Conservation (phyloP, 2,113 vertebrate genomes). For the Noctilio leporinus region DNA sequence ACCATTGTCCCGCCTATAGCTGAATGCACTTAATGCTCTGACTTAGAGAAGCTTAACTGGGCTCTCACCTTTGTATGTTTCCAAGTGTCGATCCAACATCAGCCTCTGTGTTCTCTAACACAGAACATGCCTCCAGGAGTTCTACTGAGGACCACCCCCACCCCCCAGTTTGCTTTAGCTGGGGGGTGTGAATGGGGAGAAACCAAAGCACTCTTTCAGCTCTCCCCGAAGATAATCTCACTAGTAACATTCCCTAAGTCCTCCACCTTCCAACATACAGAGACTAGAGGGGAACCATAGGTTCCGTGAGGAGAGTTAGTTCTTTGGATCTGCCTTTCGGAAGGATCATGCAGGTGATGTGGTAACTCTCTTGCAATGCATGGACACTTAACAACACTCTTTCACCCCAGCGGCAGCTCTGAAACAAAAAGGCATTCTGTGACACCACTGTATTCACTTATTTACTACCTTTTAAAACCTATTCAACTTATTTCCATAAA, state of each 20-base stretch:
- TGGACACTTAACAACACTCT: background rate
- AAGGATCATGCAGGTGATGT: background rate
- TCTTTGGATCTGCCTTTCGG: background rate
- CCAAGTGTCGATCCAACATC: background rate
- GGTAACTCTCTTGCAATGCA: background rate
- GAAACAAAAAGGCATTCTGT: background rate
- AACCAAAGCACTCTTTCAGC: background rate
- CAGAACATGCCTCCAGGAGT: background rate
- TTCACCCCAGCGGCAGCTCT: background rate
- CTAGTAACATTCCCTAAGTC: background rate
- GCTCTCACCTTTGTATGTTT: background rate
- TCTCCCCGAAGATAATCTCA: background rate
- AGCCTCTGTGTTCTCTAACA: background rate
- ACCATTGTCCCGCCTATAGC: background rate
- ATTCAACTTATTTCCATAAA: background rate
- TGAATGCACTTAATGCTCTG: background rate
- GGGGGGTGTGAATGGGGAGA: background rate
- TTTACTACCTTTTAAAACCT: background rate
- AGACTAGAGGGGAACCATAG: background rate
- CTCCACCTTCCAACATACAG: background rate
- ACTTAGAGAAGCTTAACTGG: background rate
- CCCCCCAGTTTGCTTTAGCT: background rate
- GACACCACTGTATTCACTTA: background rate
- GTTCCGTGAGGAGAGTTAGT: background rate
- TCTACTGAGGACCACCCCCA: background rate